A percentile compares a stretch with the other conserved stretches of the same genome.
These are phyloP conservation scores for Glyptemys insculpta DNA, from an alignment of 2,797 vertebrate genomes.

Conservation along the genomic window DNA sequence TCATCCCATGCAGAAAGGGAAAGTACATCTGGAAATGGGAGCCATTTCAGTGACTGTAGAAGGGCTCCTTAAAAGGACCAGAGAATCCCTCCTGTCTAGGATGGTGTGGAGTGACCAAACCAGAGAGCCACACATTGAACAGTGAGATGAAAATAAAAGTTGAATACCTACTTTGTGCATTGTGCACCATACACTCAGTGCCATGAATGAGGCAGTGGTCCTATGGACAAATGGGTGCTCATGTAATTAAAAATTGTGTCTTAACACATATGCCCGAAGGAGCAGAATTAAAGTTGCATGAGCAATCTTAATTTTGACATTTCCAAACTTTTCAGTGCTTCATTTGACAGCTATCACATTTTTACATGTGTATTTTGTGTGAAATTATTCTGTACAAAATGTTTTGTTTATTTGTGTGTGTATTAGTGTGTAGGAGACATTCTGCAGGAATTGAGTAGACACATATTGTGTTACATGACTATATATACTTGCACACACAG, in stretches of 20 bases:
- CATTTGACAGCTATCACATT: not conserved
- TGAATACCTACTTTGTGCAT: not conserved
- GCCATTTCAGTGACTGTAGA: not conserved
- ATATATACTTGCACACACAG: rapidly evolving
- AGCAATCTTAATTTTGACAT: not conserved
- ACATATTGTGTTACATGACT: not conserved
- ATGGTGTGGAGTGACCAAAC: not conserved
- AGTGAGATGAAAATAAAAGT: not conserved
- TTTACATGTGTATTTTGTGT: not conserved
- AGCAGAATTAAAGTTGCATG: not conserved
- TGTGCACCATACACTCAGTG: rapidly evolving
- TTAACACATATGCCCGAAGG: not conserved
- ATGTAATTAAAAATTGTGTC: not conserved
- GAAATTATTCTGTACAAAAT: not conserved
- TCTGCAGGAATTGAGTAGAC: not conserved
- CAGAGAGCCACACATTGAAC: not conserved
- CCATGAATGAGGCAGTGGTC: not conserved
- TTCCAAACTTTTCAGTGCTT: rapidly evolving
- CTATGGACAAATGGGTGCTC: not conserved
- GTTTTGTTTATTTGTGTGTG: not conserved
- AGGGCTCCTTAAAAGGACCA: not conserved
- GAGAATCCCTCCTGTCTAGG: rapidly evolving
- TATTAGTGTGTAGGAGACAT: not conserved
- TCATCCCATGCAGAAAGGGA: not conserved
- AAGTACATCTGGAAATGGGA: not conserved